Conservation (phyloP, 1,140 invertebrate genomes). For the Maniola jurtina region DNA sequence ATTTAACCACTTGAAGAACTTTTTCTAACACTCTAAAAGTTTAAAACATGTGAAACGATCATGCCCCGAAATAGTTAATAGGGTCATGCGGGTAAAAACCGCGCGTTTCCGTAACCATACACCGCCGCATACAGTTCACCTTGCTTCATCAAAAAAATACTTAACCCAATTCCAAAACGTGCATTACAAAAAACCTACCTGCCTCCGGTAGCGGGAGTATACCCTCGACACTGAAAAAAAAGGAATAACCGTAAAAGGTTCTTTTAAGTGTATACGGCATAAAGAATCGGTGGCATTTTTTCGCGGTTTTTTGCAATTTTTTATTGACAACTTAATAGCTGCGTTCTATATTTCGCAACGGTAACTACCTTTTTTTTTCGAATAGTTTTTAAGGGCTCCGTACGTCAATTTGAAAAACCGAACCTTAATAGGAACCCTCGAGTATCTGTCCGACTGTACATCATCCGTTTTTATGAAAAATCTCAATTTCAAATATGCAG, state of each 20-base stretch:
- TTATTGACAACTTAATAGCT: conserved; percentile 56
- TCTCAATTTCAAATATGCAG: no score
- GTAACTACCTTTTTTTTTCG: conserved; percentile 37
- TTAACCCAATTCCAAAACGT: conserved; percentile 71
- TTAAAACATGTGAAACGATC: conserved; percentile 63
- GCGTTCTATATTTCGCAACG: conserved; percentile 56
- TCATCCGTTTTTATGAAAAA: no score
- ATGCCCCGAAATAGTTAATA: conserved; percentile 56
- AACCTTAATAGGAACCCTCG: no score
- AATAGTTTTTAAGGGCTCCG: no score
- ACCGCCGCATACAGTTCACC: conserved; percentile 50
- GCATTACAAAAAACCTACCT: conserved; percentile 61
- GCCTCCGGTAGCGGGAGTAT: conserved; percentile 60
- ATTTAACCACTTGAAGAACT: conserved; percentile 35
- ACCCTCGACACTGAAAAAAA: conserved; percentile 44
- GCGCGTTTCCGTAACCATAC: conserved; percentile 69
- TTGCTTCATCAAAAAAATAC: conserved; percentile 51
- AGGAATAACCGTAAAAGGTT: conserved; percentile 53
- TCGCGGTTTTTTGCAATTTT: conserved; percentile 53
- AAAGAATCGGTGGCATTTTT: conserved; percentile 47
- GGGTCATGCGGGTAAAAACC: conserved; percentile 61
- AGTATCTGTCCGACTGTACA: no score
- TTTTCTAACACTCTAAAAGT: conserved; percentile 33
- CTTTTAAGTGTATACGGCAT: conserved; percentile 36
- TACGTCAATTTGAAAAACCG: no score